phyloP scores from a whole-genome alignment of 2,888 invertebrate species.

The Fabriciana adippe region DNA sequence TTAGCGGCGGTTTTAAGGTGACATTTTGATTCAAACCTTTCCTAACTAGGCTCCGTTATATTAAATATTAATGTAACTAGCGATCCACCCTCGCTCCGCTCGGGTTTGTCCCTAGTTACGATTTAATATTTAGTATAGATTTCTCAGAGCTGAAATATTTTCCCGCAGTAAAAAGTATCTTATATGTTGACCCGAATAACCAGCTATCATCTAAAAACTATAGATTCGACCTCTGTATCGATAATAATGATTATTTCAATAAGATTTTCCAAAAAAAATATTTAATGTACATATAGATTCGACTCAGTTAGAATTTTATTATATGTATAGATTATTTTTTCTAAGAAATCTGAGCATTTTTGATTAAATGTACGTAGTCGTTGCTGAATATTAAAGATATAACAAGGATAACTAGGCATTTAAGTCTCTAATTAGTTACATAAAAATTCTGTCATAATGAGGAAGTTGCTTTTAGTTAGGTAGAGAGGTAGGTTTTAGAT shows the following conservation, averaged over 20 bases:
- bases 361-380: not conserved
- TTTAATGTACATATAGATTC: too few relatives aligned
- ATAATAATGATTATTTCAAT: too few relatives aligned
- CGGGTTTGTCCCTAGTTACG: too few relatives aligned
- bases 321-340: not conserved
- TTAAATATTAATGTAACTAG: not conserved
- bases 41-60: not conserved
- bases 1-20: constrained; percentile 1
- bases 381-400: not conserved
- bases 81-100: too few relatives aligned
- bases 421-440: constrained; percentile 3
- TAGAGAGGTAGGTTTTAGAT: not conserved
- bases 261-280: too few relatives aligned
- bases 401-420: not conserved
- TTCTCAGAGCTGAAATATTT: too few relatives aligned
- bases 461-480: not conserved
- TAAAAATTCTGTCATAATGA: not conserved
- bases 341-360: not conserved
- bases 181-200: too few relatives aligned
- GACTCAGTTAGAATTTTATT: too few relatives aligned
- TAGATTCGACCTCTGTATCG: too few relatives aligned
- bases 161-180: too few relatives aligned
- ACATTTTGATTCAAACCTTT: constrained; percentile 2
- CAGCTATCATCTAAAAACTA: too few relatives aligned
- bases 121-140: not conserved